These are phyloP conservation scores for Paratilapia polleni DNA, from an alignment of 2,113 vertebrate species.

Conservation along the genomic window DNA sequence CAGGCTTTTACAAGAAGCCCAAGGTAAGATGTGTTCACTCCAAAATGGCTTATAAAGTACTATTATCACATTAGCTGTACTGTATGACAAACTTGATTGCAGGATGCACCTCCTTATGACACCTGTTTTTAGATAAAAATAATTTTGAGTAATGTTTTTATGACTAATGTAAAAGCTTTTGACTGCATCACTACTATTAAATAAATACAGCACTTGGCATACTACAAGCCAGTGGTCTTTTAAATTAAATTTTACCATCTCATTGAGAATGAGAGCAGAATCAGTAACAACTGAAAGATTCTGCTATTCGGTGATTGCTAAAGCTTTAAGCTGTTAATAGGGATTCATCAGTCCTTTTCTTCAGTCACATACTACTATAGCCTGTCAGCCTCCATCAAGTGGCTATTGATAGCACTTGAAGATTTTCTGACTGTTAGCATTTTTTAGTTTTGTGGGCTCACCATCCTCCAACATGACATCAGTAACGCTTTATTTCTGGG, in stretches of 20 bases:
- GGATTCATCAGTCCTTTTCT: background rate
- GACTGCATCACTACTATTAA: background rate
- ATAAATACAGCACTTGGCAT: background rate
- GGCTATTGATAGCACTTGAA: background rate
- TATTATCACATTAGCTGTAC: background rate
- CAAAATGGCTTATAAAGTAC: background rate
- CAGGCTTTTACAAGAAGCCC: slow-evolving; percentile 96
- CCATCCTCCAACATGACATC: background rate
- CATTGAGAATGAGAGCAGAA: background rate
- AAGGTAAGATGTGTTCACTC: slow-evolving; percentile 81
- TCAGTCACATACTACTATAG: background rate
- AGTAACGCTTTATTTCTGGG: background rate
- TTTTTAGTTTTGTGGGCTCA: background rate
- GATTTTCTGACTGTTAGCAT: background rate
- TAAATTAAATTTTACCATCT: background rate
- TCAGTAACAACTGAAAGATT: background rate
- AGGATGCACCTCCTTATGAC: background rate
- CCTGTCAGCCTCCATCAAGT: background rate
- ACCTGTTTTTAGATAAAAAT: background rate
- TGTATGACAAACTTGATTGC: accelerated
- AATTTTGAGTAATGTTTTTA: background rate
- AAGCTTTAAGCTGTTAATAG: background rate
- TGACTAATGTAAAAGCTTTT: background rate
- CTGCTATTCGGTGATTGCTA: background rate
- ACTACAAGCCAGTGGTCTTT: background rate